Percentiles rank a stretch among this genome's conserved stretches.
phyloP scores from a whole-genome alignment of 2,888 invertebrate species.

The Machimus rusticus region DNA sequence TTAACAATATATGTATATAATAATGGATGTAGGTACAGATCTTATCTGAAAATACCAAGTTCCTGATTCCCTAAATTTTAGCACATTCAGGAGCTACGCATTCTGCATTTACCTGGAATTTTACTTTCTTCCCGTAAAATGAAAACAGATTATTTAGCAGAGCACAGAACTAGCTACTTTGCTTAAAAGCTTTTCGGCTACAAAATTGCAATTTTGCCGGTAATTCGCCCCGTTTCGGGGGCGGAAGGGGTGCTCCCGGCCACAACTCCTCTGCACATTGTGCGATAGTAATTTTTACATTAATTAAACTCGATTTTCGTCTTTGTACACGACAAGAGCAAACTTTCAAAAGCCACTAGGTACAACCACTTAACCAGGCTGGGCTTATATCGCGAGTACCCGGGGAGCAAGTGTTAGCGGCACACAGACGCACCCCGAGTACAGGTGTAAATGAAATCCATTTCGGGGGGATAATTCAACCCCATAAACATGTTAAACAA shows the following conservation, averaged over 20 bases:
- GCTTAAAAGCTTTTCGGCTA: background rate
- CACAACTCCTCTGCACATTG: background rate
- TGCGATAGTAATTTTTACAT: conserved; percentile 30
- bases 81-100: background rate
- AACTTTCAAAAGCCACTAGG: conserved; percentile 26
- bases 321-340: conserved; percentile 17
- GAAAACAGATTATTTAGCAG: background rate
- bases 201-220: background rate
- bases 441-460: conserved; percentile 42
- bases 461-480: conserved; percentile 41
- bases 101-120: background rate
- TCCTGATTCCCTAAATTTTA: background rate
- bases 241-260: background rate
- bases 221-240: background rate
- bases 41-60: background rate
- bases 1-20: too few species aligned
- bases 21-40: too few species aligned
- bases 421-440: conserved; percentile 11
- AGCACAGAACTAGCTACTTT: background rate
- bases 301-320: conserved; percentile 40
- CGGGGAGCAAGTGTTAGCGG: conserved; percentile 24
- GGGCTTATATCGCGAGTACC: background rate
- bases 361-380: conserved; percentile 28
- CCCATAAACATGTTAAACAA: conserved; percentile 46
- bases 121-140: background rate